Conservation (phyloP, 2,797 vertebrate species). For the Megalops cyprinoides region DNA sequence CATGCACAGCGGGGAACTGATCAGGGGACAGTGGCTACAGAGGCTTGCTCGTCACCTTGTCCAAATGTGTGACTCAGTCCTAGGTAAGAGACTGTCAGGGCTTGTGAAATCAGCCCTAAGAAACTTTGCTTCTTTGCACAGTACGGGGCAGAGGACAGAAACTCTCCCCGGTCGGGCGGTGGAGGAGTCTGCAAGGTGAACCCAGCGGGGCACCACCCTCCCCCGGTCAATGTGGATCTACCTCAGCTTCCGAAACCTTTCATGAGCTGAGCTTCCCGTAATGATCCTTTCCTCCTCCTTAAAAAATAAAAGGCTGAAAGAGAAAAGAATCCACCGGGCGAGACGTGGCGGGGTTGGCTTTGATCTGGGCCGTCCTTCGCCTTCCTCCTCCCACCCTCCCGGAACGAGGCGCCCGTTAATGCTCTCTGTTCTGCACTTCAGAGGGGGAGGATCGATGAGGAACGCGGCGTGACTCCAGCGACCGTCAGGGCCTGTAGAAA, state of each 20-base stretch:
- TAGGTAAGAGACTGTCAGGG: background rate
- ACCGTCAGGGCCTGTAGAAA: background rate
- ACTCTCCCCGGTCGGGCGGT: background rate
- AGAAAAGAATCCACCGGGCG: background rate
- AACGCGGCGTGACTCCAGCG: background rate
- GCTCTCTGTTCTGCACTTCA: slow-evolving; percentile 1
- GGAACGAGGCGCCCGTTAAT: background rate
- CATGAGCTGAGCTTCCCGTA: slow-evolving; percentile 23
- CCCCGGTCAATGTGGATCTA: slow-evolving; percentile 37
- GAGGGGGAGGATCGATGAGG: slow-evolving; percentile 13
- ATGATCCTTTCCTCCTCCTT: slow-evolving; percentile 9
- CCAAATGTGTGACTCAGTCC: background rate
- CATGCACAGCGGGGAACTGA: background rate
- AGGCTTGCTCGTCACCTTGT: background rate
- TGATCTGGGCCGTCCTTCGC: slow-evolving; percentile 40
- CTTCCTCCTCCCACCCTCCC: slow-evolving; percentile 8
- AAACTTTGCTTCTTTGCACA: slow-evolving; percentile 11
- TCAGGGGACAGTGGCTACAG: background rate
- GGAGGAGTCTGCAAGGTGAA: slow-evolving; percentile 32
- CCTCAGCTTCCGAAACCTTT: slow-evolving; percentile 22
- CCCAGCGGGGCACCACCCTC: slow-evolving; percentile 38
- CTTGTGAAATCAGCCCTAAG: background rate
- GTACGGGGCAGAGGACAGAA: background rate
- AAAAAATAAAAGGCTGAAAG: background rate
- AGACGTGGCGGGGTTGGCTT: slow-evolving; percentile 32